Percentiles rank a stretch among this genome's conserved stretches.
These are phyloP conservation scores for Belonocnema kinseyi DNA, from an alignment of 1,140 invertebrate species.

Conservation along the genomic window DNA sequence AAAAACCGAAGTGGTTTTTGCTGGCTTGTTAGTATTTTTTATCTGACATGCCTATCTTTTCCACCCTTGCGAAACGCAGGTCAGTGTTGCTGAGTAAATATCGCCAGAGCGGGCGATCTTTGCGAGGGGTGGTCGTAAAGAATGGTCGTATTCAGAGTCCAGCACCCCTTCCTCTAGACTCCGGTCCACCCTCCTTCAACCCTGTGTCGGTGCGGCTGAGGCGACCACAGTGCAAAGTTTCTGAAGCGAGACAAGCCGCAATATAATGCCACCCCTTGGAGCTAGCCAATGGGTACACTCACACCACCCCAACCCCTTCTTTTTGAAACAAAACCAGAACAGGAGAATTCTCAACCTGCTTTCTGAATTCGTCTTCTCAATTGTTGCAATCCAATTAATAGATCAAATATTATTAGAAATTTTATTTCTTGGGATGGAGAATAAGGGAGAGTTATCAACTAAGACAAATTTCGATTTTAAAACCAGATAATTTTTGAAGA, in stretches of 20 bases:
- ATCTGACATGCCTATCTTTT: conserved; percentile 46
- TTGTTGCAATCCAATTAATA: neutral
- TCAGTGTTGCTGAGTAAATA: conserved; percentile 63
- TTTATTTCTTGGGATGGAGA: too few species aligned
- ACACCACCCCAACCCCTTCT: neutral
- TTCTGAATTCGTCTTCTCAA: neutral
- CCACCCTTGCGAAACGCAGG: conserved; percentile 56
- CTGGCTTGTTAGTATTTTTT: conserved; percentile 13
- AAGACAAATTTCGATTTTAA: too few species aligned
- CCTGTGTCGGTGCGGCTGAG: conserved; percentile 45
- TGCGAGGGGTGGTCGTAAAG: conserved; percentile 64
- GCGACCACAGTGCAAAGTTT: conserved; percentile 68
- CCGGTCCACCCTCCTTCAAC: conserved; percentile 46
- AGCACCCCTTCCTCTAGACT: conserved; percentile 46
- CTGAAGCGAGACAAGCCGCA: conserved; percentile 69
- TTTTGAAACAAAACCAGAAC: conserved; percentile 24
- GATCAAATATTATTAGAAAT: neutral
- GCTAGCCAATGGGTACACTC: neutral
- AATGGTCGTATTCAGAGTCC: conserved; percentile 67
- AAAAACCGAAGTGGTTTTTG: too few species aligned
- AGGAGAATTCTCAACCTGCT: neutral
- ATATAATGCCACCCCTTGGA: conserved; percentile 65
- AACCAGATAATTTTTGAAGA: too few species aligned
- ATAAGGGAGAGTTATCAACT: too few species aligned
- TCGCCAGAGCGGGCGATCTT: conserved; percentile 60